Evolutionary conservation across 2,888 invertebrate species (phyloP), one percentile per base, ranked within the genome.

Genomic region (Imbricaverruca yamaguchii): DNA sequence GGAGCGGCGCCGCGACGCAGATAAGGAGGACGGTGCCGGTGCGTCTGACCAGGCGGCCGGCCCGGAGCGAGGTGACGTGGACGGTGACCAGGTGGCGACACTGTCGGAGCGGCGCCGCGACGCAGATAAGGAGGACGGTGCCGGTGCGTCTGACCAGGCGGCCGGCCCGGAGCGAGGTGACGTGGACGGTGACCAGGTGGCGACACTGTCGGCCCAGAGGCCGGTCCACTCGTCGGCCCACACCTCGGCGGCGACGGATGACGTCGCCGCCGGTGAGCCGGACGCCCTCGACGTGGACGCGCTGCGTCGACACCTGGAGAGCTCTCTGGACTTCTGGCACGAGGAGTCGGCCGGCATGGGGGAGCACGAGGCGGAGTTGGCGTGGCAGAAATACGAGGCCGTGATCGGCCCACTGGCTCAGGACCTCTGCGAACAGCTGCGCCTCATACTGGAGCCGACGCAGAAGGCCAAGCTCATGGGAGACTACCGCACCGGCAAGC

Each of bases 371-470:
- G 59, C 81, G 80, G 80, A 25, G 80, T 74, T 23, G 81, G 78
- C 85, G 0, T 88, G 88, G 88, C 86, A 86, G 81, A 84, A 85
- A 77, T 87, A 87, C 80, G 87, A 87, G 83, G 84, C 86, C 9
- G 82, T 80, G 9, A 82, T 83, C 57, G 82, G 83, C n/a, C 82
- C 87, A 84, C 86, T 95, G 83, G 93, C 96, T 0, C 91, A 94
- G 81, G 94, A 95, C 84, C 89, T 99, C 63, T 96, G 97, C 84
- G 98, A 99, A 87, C 93, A 97, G 85, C 89, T 99, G 83, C 89
- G 99, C 79, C 90, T 99, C 0, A 94, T 99, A 78, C 88, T 99
- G 67, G 98, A 99, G 87, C 99, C 99, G 0, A 97, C 97, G 0
- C 93, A 95, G 85, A 94, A 97, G 0, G 94, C 97, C 0, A 91